Evolutionary conservation across 92 coral and sea anemone genomes (phyloP).

Genomic region (Anthopleura xanthogrammica): DNA sequence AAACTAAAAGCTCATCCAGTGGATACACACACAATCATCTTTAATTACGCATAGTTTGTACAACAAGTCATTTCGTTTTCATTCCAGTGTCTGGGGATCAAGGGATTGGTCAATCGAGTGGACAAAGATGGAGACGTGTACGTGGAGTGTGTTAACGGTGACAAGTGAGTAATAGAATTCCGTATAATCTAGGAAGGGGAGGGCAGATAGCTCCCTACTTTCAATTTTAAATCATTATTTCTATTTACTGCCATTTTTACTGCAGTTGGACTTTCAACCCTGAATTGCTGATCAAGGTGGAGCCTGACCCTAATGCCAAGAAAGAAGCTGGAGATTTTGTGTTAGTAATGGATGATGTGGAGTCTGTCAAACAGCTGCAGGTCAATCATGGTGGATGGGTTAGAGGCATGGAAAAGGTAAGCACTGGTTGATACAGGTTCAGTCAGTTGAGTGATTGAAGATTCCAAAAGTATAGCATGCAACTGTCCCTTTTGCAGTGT

Average conservation of each 20-base stretch:
- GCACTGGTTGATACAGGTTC: not conserved
- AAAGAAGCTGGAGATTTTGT: slow-evolving; percentile 1
- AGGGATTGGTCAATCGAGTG: slow-evolving; percentile 2
- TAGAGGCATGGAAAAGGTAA: slow-evolving; percentile 1
- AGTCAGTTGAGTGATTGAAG: not conserved
- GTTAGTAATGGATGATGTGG: slow-evolving; percentile 6
- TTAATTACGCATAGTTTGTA: too few species aligned
- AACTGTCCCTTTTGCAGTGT: not conserved
- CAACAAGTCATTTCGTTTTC: not conserved
- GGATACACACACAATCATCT: too few species aligned
- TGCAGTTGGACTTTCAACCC: slow-evolving; percentile 5
- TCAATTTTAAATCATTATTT: not conserved
- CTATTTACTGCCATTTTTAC: not conserved
- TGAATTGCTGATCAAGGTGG: not conserved
- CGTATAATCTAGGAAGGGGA: too few species aligned
- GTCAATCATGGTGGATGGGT: slow-evolving; percentile 11
- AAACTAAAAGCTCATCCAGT: not conserved
- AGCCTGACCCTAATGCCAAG: not conserved
- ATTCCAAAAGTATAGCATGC: too few species aligned
- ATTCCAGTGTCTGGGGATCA: not conserved
- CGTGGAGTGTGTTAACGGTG: slow-evolving; percentile 8
- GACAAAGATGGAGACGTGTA: slow-evolving; percentile 1
- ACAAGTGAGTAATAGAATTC: not conserved
- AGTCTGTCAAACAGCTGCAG: not conserved
- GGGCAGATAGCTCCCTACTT: not conserved